These are phyloP conservation scores for Asbolus verrucosus DNA, from an alignment of 1,140 invertebrate species.

Conservation along the genomic window DNA sequence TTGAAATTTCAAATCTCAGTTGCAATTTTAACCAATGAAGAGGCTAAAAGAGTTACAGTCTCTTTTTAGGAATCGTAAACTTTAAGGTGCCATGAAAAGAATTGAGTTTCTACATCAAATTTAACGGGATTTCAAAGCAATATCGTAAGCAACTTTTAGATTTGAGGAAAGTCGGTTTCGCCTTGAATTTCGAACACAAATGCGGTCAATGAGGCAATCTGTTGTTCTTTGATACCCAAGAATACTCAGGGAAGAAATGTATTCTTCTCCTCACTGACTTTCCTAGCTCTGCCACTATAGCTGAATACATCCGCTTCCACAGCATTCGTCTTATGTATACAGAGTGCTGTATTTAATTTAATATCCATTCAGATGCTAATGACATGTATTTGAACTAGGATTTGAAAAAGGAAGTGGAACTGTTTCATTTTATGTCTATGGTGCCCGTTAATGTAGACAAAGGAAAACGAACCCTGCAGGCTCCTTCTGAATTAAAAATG, in stretches of 20 bases:
- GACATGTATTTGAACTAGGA: too few species aligned
- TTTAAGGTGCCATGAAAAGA: conserved; percentile 33
- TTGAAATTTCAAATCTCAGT: background rate
- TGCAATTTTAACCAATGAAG: background rate
- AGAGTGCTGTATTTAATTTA: too few species aligned
- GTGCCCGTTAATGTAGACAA: too few species aligned
- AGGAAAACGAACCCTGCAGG: too few species aligned
- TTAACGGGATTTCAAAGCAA: conserved; percentile 30
- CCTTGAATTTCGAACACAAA: conserved; percentile 17
- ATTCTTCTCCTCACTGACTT: conserved; percentile 12
- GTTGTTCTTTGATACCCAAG: conserved; percentile 22
- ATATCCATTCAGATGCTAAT: too few species aligned
- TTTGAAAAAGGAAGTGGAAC: too few species aligned
- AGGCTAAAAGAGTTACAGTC: conserved; percentile 2
- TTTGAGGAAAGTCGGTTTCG: conserved; percentile 10
- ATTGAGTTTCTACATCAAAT: conserved; percentile 37
- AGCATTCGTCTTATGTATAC: too few species aligned
- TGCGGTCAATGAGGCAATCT: conserved; percentile 30
- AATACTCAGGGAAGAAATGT: conserved; percentile 16
- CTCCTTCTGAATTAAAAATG: too few species aligned
- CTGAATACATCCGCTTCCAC: background rate
- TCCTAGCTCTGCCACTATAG: conserved; percentile 9
- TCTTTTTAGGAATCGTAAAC: conserved; percentile 17
- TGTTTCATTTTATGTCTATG: too few species aligned
- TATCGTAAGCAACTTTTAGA: conserved; percentile 39